These are phyloP conservation scores for Progne subis DNA, from an alignment of 2,113 vertebrate genomes.

Conservation along the genomic window DNA sequence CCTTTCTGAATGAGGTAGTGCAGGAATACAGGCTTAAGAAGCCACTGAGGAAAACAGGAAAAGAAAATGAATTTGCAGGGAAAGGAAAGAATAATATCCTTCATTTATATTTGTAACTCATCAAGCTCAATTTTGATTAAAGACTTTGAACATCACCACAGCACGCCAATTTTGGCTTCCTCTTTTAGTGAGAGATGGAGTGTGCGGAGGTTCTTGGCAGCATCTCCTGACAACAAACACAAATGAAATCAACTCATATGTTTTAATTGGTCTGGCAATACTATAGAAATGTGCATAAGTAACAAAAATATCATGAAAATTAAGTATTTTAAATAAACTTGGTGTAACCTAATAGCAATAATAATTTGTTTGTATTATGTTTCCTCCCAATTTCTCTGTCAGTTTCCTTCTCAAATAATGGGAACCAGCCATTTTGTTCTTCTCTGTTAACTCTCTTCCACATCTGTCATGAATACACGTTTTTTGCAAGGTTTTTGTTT, in stretches of 20 bases:
- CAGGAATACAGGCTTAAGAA: not conserved
- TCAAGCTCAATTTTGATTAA: not conserved
- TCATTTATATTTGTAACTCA: slow-evolving; percentile 27
- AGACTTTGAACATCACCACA: not conserved
- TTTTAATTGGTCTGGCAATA: slow-evolving; percentile 8
- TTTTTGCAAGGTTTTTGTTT: not conserved
- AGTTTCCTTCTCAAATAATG: not conserved
- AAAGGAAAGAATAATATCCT: not conserved
- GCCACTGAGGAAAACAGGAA: not conserved
- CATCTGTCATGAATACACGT: not conserved
- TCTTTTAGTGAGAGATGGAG: not conserved
- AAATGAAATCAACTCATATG: not conserved
- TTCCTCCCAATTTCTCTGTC: not conserved
- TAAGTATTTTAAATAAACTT: not conserved
- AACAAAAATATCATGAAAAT: not conserved
- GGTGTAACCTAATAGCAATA: not conserved
- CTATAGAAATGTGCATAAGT: not conserved
- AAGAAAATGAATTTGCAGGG: not conserved
- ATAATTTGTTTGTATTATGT: not conserved
- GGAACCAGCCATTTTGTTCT: not conserved
- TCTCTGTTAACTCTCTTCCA: not conserved
- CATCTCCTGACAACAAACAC: not conserved
- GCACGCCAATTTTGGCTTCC: not conserved
- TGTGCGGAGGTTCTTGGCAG: not conserved
- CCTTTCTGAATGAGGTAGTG: not conserved